Evolutionary conservation across 2,888 invertebrate genomes (phyloP).

Genomic region (Ptychoptera albimana): DNA sequence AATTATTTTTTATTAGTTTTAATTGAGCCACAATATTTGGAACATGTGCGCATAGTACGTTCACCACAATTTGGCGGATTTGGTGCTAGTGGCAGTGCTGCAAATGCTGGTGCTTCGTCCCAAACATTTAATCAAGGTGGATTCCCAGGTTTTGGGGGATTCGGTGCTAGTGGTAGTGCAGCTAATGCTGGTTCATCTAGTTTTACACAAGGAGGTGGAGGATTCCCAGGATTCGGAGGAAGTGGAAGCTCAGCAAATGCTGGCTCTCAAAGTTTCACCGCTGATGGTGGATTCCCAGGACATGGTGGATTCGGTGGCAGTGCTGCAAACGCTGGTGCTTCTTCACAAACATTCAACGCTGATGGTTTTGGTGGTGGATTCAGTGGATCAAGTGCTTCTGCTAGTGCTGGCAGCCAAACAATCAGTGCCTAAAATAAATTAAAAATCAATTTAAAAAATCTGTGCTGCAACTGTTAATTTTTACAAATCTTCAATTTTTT

Average conservation of each 20-base stretch:
- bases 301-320: background rate
- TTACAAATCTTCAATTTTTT: too few relatives aligned
- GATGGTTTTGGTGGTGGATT: background rate
- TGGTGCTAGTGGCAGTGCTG: background rate
- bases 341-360: background rate
- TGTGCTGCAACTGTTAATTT: too few relatives aligned
- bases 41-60: too few relatives aligned
- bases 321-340: background rate
- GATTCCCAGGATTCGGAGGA: background rate
- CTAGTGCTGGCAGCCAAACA: background rate
- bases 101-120: background rate
- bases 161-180: too few relatives aligned
- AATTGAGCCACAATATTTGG: too few relatives aligned
- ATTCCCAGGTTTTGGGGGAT: too few relatives aligned
- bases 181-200: too few relatives aligned
- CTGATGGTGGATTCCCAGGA: background rate
- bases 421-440: background rate
- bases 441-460: too few relatives aligned
- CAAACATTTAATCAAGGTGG: background rate
- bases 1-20: too few relatives aligned
- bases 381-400: background rate
- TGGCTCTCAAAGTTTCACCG: background rate
- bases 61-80: constrained; percentile 1
- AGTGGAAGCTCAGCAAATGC: background rate
- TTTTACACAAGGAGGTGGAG: constrained; percentile 1